Evolutionary conservation across 2,113 vertebrate species (phyloP).

Genomic region (Alouatta palliata): DNA sequence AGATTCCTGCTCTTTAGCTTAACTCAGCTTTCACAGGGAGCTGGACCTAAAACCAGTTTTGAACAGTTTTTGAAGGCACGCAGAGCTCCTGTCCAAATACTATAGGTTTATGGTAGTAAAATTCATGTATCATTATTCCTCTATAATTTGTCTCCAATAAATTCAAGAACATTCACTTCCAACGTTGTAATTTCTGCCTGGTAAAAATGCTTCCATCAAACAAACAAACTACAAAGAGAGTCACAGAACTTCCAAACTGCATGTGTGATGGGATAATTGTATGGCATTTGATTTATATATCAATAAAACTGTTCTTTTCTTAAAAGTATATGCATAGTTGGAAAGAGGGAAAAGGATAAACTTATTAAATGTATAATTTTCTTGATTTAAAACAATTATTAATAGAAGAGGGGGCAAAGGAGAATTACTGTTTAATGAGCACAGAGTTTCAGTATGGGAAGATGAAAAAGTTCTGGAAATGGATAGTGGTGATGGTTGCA

Average conservation of each 20-base stretch:
- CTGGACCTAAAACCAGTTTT: background rate
- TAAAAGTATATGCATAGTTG: background rate
- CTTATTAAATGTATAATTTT: background rate
- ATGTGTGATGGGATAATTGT: background rate
- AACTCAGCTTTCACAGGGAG: background rate
- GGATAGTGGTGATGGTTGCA: background rate
- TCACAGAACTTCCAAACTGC: background rate
- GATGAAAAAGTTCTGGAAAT: background rate
- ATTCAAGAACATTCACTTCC: background rate
- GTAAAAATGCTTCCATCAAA: background rate
- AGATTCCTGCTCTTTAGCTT: slow-evolving; percentile 37
- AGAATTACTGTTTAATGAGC: background rate
- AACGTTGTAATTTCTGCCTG: background rate
- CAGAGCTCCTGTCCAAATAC: background rate
- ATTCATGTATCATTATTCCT: background rate
- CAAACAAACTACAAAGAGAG: background rate
- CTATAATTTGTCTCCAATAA: background rate
- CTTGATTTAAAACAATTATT: background rate
- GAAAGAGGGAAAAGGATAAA: background rate
- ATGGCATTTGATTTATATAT: background rate
- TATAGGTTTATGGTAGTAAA: background rate
- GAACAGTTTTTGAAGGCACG: background rate
- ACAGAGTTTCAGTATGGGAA: background rate
- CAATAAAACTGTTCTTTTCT: background rate
- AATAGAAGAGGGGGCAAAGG: background rate